Conservation (phyloP, 2,797 vertebrate genomes). For the Aphelocoma californica region DNA sequence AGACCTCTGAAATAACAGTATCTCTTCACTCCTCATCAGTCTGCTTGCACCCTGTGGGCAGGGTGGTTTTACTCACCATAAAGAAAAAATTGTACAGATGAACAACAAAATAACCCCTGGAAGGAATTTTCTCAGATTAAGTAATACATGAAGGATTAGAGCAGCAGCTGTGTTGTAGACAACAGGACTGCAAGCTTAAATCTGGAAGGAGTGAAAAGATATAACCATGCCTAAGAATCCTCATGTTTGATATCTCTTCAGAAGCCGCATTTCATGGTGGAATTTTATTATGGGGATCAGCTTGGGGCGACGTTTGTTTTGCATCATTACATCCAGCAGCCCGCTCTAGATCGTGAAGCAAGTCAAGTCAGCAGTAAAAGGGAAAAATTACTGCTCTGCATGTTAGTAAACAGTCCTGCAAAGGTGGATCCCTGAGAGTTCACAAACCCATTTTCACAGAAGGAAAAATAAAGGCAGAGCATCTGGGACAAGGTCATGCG, state of each 20-base stretch:
- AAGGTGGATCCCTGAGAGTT: not conserved
- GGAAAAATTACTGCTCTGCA: not conserved
- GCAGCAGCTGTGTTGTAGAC: not conserved
- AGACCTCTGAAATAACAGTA: not conserved
- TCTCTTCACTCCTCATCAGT: not conserved
- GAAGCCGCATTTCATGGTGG: not conserved
- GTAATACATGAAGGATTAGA: not conserved
- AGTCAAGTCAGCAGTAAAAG: not conserved
- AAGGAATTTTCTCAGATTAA: slow-evolving; percentile 19
- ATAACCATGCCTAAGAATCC: not conserved
- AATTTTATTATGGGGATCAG: not conserved
- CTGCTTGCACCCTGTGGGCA: not conserved
- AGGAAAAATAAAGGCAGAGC: slow-evolving; percentile 3
- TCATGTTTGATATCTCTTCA: not conserved
- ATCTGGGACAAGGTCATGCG: slow-evolving; percentile 13
- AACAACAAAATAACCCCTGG: not conserved
- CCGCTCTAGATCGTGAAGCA: not conserved
- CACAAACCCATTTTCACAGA: not conserved
- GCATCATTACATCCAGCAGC: not conserved
- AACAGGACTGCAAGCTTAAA: not conserved
- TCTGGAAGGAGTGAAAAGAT: not conserved
- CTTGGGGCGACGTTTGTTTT: not conserved
- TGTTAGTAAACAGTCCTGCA: not conserved
- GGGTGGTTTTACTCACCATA: not conserved
- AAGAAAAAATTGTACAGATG: not conserved